phyloP scores from a whole-genome alignment of 2,888 invertebrate species.

The Spilarctia lutea region DNA sequence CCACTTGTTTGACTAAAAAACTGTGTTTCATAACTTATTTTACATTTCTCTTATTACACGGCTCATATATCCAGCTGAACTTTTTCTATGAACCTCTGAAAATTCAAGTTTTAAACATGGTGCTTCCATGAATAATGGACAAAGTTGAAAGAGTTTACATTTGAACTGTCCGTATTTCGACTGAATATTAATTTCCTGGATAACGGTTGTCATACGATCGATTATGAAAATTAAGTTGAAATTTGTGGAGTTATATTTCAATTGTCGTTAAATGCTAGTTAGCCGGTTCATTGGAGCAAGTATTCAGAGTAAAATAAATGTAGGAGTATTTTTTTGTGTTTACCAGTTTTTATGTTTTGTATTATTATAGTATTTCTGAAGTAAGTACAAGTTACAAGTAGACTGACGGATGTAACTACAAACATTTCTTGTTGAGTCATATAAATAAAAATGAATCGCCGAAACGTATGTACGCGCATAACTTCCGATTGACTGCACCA shows the following conservation, averaged over 20 bases:
- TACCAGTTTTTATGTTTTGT: too few relatives aligned
- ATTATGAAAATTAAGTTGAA: conserved; percentile 56
- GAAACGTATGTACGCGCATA: too few relatives aligned
- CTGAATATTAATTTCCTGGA: conserved; percentile 74
- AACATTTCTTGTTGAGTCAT: too few relatives aligned
- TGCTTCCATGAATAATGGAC: conserved; percentile 72
- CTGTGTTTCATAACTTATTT: conserved; percentile 39
- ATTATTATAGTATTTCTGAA: too few relatives aligned
- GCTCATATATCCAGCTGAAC: conserved; percentile 53
- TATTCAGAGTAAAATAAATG: neutral
- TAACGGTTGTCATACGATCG: conserved; percentile 62
- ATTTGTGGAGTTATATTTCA: conserved; percentile 39
- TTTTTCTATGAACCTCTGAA: conserved; percentile 67
- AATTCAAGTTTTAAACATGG: conserved; percentile 67
- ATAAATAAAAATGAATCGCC: too few relatives aligned
- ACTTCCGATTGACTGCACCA: too few relatives aligned
- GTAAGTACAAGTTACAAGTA: too few relatives aligned
- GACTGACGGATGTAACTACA: too few relatives aligned
- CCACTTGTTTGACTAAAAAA: neutral
- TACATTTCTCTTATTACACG: conserved; percentile 43
- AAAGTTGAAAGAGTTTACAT: conserved; percentile 80
- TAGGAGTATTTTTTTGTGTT: too few relatives aligned
- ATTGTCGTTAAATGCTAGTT: conserved; percentile 6
- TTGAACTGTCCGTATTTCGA: conserved; percentile 72
- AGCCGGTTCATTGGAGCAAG: neutral